Evolutionary conservation across 2,888 invertebrate species (phyloP).

Genomic region (Drosophila nr. fundita): DNA sequence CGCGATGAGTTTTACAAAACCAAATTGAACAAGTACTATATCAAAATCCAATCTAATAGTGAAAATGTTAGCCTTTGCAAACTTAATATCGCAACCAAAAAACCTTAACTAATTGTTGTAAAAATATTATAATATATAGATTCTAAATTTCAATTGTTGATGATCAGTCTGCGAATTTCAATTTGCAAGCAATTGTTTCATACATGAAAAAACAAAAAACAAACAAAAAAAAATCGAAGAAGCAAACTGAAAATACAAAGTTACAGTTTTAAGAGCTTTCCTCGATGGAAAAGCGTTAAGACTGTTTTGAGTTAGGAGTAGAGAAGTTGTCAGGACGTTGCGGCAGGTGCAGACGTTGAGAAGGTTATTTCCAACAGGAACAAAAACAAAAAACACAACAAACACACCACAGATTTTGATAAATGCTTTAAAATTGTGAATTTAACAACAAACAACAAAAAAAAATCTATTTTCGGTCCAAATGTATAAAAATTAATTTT

Average conservation of each 20-base stretch:
- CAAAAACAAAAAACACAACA: conserved; percentile 36
- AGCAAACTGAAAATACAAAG: conserved; percentile 32
- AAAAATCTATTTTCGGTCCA: conserved; percentile 68
- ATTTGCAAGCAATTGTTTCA: conserved; percentile 55
- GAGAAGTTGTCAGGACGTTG: conserved; percentile 44
- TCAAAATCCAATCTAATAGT: conserved; percentile 66
- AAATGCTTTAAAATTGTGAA: conserved; percentile 63
- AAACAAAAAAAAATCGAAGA: conserved; percentile 9
- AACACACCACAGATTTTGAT: conserved; percentile 52
- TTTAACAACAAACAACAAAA: conserved; percentile 17
- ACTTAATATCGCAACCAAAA: conserved; percentile 64
- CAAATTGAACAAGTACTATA: conserved; percentile 45
- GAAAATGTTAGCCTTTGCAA: conserved; percentile 71
- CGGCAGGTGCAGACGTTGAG: conserved; percentile 55
- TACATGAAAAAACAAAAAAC: conserved; percentile 20
- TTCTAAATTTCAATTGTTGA: conserved; percentile 75
- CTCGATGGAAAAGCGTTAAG: conserved; percentile 30
- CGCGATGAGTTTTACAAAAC: conserved; percentile 64
- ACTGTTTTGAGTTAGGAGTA: conserved; percentile 72
- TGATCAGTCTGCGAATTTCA: conserved; percentile 66
- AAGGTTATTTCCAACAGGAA: conserved; percentile 64
- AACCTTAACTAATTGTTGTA: conserved; percentile 72
- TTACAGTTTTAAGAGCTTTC: conserved; percentile 43
- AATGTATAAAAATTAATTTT: conserved; percentile 65
- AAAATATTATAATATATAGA: conserved; percentile 60